Evolutionary conservation across 1,140 invertebrate genomes (phyloP).

Genomic region (Zaprionus taronus): DNA sequence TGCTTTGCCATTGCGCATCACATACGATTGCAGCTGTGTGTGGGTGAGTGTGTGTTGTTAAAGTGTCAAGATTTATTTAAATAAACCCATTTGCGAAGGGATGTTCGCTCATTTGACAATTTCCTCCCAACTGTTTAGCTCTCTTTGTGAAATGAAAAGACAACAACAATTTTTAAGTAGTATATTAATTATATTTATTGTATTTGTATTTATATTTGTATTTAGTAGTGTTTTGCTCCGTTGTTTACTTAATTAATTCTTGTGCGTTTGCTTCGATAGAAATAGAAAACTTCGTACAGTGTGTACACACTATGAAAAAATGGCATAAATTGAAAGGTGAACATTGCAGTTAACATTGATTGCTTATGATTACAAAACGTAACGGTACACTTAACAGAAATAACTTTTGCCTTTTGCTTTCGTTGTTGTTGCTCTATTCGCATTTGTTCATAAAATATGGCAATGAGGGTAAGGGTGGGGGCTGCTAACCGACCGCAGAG

Average conservation of each 20-base stretch:
- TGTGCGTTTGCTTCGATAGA: conserved; percentile 25
- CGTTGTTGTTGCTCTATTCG: conserved; percentile 28
- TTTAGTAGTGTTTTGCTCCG: conserved; percentile 19
- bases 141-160: conserved; percentile 6
- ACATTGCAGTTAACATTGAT: conserved; percentile 75
- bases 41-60: not conserved
- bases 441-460: conserved; percentile 78
- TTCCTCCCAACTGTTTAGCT: conserved; percentile 11
- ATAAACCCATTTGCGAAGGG: conserved; percentile 14
- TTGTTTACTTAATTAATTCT: conserved; percentile 8
- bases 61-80: conserved; percentile 16
- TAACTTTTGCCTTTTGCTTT: conserved; percentile 59
- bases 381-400: conserved; percentile 71
- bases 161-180: conserved; percentile 60
- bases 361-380: conserved; percentile 75
- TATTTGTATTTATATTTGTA: conserved; percentile 56
- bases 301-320: conserved; percentile 56
- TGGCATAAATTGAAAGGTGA: conserved; percentile 66
- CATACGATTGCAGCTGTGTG: conserved; percentile 9
- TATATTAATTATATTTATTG: conserved; percentile 81
- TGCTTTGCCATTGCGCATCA: conserved; percentile 31
- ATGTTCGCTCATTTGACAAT: conserved; percentile 25
- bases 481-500: not conserved
- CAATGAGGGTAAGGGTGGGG: conserved; percentile 24
- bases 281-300: conserved; percentile 56